Evolutionary conservation across 2,797 vertebrate genomes (phyloP).

Genomic region (Mus caroli): DNA sequence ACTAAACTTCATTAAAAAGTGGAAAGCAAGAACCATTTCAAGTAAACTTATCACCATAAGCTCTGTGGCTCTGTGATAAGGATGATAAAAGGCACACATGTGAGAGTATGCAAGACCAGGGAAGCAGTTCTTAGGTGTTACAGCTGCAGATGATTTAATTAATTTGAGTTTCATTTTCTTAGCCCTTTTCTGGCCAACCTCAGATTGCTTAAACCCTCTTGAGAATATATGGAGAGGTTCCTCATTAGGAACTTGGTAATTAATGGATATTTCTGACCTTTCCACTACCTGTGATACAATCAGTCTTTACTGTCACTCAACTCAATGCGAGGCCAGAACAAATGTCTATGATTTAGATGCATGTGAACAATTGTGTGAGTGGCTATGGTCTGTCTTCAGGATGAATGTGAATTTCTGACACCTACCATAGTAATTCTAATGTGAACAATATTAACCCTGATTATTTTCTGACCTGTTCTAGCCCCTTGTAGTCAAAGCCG

Average conservation of each 20-base stretch:
- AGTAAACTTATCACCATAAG: not conserved
- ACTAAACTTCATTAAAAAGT: not conserved
- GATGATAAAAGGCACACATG: not conserved
- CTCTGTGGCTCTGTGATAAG: not conserved
- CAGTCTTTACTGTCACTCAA: conserved; percentile 12
- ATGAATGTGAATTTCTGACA: conserved; percentile 49
- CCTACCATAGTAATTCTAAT: conserved; percentile 20
- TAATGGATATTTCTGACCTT: conserved; percentile 58
- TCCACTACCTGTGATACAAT: conserved; percentile 16
- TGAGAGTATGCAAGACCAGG: conserved; percentile 12
- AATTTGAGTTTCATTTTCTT: conserved; percentile 43
- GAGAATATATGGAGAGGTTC: conserved; percentile 22
- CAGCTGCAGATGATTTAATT: conserved; percentile 25
- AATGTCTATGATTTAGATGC: conserved; percentile 43
- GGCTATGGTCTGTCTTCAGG: not conserved
- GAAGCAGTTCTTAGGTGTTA: conserved; percentile 14
- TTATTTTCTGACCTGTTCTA: conserved; percentile 47
- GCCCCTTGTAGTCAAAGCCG: not conserved
- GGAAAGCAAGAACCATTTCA: not conserved
- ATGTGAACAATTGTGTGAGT: not conserved
- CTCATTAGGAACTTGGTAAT: conserved; percentile 17
- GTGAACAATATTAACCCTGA: conserved; percentile 21
- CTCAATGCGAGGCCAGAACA: conserved; percentile 44
- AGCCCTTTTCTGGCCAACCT: not conserved
- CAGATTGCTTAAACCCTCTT: conserved; percentile 33